Base-by-base conservation (phyloP, 92 coral and sea anemone species). In the Zoanthus solanderi region DNA sequence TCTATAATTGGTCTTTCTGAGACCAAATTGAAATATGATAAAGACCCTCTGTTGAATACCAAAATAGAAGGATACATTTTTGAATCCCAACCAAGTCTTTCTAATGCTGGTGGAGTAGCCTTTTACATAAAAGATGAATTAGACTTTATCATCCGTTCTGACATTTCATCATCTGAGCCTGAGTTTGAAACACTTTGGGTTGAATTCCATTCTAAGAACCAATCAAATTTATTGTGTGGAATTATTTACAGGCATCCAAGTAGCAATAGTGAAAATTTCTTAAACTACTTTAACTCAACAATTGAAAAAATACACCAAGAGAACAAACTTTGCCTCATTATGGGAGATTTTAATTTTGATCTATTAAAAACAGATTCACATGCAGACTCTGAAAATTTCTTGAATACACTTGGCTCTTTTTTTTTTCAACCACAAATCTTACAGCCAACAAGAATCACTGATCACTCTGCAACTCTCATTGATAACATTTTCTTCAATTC, bases 311-410 rank as follows among this genome's bases (percentile, higher is more conserved):
- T 58, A 58, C 65, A 58, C n/a, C 65, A 58, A 58, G 65, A 58
- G 65, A 58, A 58, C n/a, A 58, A 58, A 58, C 65, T 15, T 58
- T 15, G 65, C 12, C 65, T 58, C 65, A 58, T 58, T 58, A 58
- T 58, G 65, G 65, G 65, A 58, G 65, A 58, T 58, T 58, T 58
- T 58, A 58, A 58, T 58, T 58, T 58, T 58, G 65, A 58, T 58
- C n/a, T 15, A 58, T 17, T 58, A 58, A 58, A 58, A 58, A 58
- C 65, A 58, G 65, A 58, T 58, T 58, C 65, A 58, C 65, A 57
- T 57, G 65, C 65, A 57, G 65, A 57, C 65, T 57, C 65, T 57
- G 65, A 57, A 57, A 57, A 57, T 13, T 57, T 57, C 65, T 9
- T 57, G 65, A 57, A 57, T 57, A 57, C 65, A 57, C 65, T 10